Conservation (phyloP, 1,140 invertebrate genomes). For the Gonioctena quinquepunctata region DNA sequence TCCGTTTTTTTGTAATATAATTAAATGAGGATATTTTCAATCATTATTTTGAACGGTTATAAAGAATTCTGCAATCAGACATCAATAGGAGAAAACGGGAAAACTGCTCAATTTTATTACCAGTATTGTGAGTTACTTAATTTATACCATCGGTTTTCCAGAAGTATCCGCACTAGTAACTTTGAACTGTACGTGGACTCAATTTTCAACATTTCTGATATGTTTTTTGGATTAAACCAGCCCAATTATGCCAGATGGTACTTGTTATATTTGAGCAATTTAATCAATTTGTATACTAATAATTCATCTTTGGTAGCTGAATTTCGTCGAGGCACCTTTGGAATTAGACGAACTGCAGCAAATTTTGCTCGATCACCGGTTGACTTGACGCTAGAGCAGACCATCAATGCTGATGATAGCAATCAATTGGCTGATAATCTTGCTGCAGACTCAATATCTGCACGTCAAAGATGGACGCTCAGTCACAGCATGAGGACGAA, state of each 20-base stretch:
- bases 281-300: conserved; percentile 22
- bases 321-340: conserved; percentile 31
- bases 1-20: no score
- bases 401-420: no score
- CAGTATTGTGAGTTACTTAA: conserved; percentile 26
- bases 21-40: no score
- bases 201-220: conserved; percentile 35
- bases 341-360: conserved; percentile 17
- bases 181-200: conserved; percentile 39
- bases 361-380: no score
- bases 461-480: no score
- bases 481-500: no score
- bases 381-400: no score
- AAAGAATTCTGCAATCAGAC: conserved; percentile 25
- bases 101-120: conserved; percentile 36
- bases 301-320: conserved; percentile 28
- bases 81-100: conserved; percentile 25
- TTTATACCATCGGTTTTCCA: conserved; percentile 29
- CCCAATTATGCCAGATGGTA: conserved; percentile 42
- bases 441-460: no score
- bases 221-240: conserved; percentile 45
- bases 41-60: conserved; percentile 17
- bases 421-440: no score
- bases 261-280: conserved; percentile 31
- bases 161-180: conserved; percentile 39